Conservation (phyloP, 2,888 invertebrate species). For the Candidula unifasciata region DNA sequence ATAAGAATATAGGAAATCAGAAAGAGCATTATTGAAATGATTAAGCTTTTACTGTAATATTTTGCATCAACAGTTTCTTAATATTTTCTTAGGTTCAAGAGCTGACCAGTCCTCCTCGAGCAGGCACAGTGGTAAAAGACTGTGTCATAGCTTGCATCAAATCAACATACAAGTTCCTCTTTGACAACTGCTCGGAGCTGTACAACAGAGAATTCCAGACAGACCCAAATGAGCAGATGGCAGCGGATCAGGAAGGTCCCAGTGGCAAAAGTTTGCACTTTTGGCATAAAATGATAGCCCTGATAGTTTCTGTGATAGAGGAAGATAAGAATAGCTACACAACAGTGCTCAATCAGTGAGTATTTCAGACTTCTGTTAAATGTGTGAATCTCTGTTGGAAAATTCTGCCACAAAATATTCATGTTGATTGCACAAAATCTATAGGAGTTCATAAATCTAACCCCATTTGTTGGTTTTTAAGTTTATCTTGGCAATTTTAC, state of each 20-base stretch:
- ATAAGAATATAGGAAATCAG: too few species aligned
- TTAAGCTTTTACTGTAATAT: too few species aligned
- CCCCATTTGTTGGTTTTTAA: too few species aligned
- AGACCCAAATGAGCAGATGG: slow-evolving; percentile 64
- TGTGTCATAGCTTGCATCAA: slow-evolving; percentile 99
- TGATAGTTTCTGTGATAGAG: slow-evolving; percentile 98
- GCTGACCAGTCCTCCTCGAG: slow-evolving; percentile 96
- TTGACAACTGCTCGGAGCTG: slow-evolving; percentile 98
- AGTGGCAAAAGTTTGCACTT: slow-evolving; percentile 92
- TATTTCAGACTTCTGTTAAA: background rate
- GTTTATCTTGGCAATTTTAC: too few species aligned
- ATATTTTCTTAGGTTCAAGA: slow-evolving; percentile 92
- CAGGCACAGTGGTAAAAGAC: slow-evolving; percentile 98
- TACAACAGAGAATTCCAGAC: slow-evolving; percentile 83
- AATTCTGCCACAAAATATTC: too few species aligned
- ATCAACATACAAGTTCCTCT: slow-evolving; percentile 99
- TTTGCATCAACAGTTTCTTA: background rate
- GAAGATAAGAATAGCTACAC: slow-evolving; percentile 99
- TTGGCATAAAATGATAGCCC: slow-evolving; percentile 97
- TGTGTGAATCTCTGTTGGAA: too few species aligned
- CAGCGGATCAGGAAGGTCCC: slow-evolving; percentile 82
- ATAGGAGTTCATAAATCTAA: too few species aligned
- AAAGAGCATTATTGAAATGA: too few species aligned
- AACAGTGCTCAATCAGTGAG: slow-evolving; percentile 93
- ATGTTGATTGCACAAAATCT: too few species aligned